A percentile compares a stretch with the other conserved stretches of the same genome.
phyloP scores from a whole-genome alignment of 1,140 invertebrate species.

The Cepaea nemoralis region DNA sequence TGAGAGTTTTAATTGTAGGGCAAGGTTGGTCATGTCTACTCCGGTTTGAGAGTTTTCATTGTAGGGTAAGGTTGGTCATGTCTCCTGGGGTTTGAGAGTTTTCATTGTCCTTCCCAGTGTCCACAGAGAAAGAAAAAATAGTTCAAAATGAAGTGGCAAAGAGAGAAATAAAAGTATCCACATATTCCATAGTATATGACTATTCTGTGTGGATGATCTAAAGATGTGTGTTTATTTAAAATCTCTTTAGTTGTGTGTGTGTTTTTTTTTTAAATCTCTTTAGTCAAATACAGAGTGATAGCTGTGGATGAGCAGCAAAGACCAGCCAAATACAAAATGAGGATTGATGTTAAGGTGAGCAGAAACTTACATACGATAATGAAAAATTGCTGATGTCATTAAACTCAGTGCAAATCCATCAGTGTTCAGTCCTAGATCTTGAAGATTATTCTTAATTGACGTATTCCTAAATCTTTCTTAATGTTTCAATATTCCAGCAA shows the following conservation, averaged over 20 bases:
- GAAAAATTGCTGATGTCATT: background rate
- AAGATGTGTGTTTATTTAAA: background rate
- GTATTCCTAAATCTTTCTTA: no score
- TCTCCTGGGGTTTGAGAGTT: no score
- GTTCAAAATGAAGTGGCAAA: no score
- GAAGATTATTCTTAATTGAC: no score
- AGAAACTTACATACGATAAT: background rate
- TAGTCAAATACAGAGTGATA: conserved; percentile 56
- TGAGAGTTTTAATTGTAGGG: no score
- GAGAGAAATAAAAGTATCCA: background rate
- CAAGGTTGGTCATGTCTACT: no score
- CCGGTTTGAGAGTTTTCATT: no score
- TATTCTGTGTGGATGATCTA: background rate
- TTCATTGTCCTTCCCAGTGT: no score
- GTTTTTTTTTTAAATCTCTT: background rate
- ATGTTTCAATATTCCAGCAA: no score
- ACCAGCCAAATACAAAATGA: conserved; percentile 44
- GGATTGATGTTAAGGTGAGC: conserved; percentile 44
- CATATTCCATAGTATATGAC: background rate
- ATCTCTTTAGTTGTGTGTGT: background rate
- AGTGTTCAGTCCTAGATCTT: no score
- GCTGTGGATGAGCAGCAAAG: conserved; percentile 50
- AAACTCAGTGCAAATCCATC: background rate
- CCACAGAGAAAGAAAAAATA: no score
- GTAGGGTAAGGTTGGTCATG: no score